Base-by-base conservation (phyloP, 2,113 vertebrate species). In the Pelecanoides urinatrix region DNA sequence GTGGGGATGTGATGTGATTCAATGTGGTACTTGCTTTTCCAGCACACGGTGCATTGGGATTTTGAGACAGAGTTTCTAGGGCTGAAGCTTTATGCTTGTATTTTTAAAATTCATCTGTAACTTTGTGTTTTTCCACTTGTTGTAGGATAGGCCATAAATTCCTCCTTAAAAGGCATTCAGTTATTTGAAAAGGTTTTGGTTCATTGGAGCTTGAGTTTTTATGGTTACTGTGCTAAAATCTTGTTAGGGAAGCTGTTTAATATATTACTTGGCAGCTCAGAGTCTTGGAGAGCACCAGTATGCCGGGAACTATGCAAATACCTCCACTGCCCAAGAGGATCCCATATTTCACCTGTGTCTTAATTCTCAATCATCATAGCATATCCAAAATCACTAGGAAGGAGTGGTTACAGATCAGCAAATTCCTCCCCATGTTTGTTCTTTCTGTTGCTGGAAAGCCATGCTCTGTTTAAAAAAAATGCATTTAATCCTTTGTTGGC, bases 161-260 rank as follows among this genome's bases (percentile, higher is more conserved):
- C 77, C 55, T 70, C 78, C 85, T 90, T 94, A 75, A 63, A 94
- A 96, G 85, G 22, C 42, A 32, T 81, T 94, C 82, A 67, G 52
- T 74, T 91, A 16, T 90, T 92, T 90, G 77, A 52, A 62, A 92
- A 68, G 45, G 86, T 96, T 95, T 96, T 86, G 96, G 94, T 97
- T 98, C 97, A 97, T 23, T 95, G 96, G 96, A 97, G 91, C 81
- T 94, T 94, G 83, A 93, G 86, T 79, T 94, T 97, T 97, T 94
- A 89, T 86, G 88, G 83, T 96, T 94, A 79, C 78, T 77, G 55
- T 94, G 63, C 92, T 96, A 85, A 95, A 95, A 95, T 85, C 66
- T 97, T 63, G 61, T 76, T 93, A 65, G 92, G 58, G 87, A 94
- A 95, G 38, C 95, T 94, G 92, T 96, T 97, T 97, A 97, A 98